Percentiles rank a stretch among this genome's conserved stretches.
Evolutionary conservation across 2,797 vertebrate genomes (phyloP).

Genomic region (Amazona finschi): DNA sequence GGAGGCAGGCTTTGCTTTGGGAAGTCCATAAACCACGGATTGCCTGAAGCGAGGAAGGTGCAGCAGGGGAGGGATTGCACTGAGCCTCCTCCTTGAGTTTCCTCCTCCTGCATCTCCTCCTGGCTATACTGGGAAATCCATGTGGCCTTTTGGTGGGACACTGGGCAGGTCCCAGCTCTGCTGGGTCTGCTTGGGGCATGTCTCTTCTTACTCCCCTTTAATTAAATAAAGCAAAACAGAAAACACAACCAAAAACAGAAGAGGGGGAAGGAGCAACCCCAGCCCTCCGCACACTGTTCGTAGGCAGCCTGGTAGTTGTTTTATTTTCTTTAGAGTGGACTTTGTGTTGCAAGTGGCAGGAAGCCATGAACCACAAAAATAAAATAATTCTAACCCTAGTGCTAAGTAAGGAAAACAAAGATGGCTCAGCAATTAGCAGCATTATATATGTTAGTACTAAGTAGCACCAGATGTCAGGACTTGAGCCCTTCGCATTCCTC

Average conservation of each 20-base stretch:
- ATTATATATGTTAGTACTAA: constrained; percentile 83
- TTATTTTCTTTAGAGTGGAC: constrained; percentile 80
- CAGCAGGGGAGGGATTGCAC: background rate
- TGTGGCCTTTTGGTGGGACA: background rate
- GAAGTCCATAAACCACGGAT: constrained; percentile 38
- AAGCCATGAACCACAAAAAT: constrained; percentile 81
- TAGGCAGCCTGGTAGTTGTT: constrained; percentile 72
- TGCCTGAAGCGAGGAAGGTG: background rate
- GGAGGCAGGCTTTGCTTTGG: constrained; percentile 36
- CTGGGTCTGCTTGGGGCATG: background rate
- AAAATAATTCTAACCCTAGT: constrained; percentile 83
- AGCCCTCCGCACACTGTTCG: constrained; percentile 33
- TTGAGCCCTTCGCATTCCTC: constrained; percentile 73
- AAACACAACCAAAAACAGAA: background rate
- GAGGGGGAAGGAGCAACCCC: constrained; percentile 29
- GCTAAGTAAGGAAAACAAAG: constrained; percentile 84
- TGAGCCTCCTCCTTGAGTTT: background rate
- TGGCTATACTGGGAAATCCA: background rate
- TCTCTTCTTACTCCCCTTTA: constrained; percentile 14
- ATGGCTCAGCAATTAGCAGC: constrained; percentile 84
- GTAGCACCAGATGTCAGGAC: constrained; percentile 82
- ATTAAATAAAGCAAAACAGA: constrained; percentile 28
- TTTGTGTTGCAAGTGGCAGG: constrained; percentile 79
- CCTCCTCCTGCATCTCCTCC: background rate
- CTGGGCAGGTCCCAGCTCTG: background rate